phyloP scores from a whole-genome alignment of 2,888 invertebrate genomes.

The Bembecia ichneumoniformis region DNA sequence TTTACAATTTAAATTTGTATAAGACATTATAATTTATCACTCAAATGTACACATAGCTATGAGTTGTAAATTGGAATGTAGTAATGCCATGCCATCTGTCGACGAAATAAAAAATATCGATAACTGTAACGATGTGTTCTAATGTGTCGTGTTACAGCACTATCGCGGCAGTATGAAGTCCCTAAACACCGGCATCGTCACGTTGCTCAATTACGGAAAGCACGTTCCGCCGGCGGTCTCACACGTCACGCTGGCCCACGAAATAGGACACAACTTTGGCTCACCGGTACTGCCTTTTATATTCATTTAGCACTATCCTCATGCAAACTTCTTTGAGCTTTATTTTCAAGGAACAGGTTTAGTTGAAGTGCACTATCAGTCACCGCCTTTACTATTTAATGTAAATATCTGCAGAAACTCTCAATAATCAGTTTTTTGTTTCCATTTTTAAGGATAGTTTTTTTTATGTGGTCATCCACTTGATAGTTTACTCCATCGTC shows the following conservation, averaged over 20 bases:
- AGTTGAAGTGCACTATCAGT: neutral
- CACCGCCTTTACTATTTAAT: neutral
- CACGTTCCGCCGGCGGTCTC: constrained; percentile 98
- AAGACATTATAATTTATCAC: too few species aligned
- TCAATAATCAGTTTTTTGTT: too few species aligned
- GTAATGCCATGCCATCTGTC: too few species aligned
- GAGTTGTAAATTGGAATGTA: too few species aligned
- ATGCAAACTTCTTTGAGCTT: neutral
- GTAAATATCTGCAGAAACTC: too few species aligned
- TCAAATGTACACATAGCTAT: too few species aligned
- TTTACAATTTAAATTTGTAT: too few species aligned
- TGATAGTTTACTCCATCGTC: too few species aligned
- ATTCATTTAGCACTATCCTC: neutral
- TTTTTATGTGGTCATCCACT: too few species aligned
- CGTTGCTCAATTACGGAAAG: constrained; percentile 96
- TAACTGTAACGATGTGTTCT: too few species aligned
- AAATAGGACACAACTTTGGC: constrained; percentile 99
- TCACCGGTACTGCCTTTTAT: constrained; percentile 78
- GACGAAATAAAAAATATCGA: too few species aligned
- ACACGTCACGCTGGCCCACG: constrained; percentile 98
- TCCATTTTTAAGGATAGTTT: too few species aligned
- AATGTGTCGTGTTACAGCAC: constrained; percentile 72
- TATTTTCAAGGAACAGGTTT: neutral
- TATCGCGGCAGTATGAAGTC: constrained; percentile 94
- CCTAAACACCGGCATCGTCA: constrained; percentile 98